Percentiles rank a stretch among this genome's conserved stretches.
Evolutionary conservation across 2,888 invertebrate genomes (phyloP).

Genomic region (Mimumesa dahlbomi): DNA sequence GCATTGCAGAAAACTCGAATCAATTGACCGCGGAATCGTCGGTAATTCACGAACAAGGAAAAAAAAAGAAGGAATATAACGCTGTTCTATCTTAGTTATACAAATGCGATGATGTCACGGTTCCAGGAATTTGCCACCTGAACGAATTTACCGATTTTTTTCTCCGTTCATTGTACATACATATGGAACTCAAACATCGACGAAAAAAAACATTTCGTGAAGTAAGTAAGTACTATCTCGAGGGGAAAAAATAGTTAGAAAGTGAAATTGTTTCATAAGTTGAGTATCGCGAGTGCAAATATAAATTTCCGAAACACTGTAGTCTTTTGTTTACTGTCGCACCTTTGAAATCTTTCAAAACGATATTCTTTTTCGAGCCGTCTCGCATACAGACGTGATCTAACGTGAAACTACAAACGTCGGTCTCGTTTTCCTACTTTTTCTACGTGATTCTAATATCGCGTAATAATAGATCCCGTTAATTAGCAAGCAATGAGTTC

Average conservation of each 20-base stretch:
- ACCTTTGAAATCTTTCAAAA: constrained; percentile 42
- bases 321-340: constrained; percentile 21
- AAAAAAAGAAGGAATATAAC: not conserved
- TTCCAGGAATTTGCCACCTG: constrained; percentile 2
- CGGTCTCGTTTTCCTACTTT: too few species aligned
- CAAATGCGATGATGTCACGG: not conserved
- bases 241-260: constrained; percentile 37
- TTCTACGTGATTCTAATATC: not conserved
- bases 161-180: too few species aligned
- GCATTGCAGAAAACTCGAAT: not conserved
- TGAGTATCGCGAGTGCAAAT: constrained; percentile 39
- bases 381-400: too few species aligned
- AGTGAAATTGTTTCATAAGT: constrained; percentile 23
- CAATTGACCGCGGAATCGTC: too few species aligned
- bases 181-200: constrained; percentile 26
- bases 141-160: constrained; percentile 1
- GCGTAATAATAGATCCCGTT: not conserved
- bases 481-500: not conserved
- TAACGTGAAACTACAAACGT: too few species aligned
- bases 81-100: not conserved
- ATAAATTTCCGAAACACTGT: constrained; percentile 27
- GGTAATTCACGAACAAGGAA: not conserved
- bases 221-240: constrained; percentile 6
- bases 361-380: constrained; percentile 3
- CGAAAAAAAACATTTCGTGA: constrained; percentile 12